phyloP scores from a whole-genome alignment of 2,797 vertebrate genomes.

The Mormyrops boulengeri region DNA sequence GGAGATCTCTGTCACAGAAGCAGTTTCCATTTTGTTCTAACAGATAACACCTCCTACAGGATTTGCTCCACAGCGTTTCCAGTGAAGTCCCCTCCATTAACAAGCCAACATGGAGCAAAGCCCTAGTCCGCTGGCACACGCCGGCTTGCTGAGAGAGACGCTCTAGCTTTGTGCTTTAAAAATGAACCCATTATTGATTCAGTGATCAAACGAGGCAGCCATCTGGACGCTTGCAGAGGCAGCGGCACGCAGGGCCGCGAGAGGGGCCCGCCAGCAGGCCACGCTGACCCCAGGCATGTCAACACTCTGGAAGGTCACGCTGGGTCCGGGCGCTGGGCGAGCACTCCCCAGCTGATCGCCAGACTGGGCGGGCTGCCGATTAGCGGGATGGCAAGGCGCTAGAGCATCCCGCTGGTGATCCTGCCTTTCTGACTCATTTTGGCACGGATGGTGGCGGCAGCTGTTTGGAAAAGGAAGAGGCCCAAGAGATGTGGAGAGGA shows the following conservation, averaged over 20 bases:
- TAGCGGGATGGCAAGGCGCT: constrained; percentile 46
- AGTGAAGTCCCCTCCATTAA: not conserved
- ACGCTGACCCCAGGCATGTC: not conserved
- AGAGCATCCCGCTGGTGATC: constrained; percentile 33
- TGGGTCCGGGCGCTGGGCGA: not conserved
- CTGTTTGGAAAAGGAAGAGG: constrained; percentile 63
- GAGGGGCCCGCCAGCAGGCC: not conserved
- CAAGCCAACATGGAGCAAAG: not conserved
- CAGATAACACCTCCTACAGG: not conserved
- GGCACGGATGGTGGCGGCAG: constrained; percentile 53
- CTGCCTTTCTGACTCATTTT: constrained; percentile 50
- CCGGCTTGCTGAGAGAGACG: not conserved
- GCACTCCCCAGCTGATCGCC: not conserved
- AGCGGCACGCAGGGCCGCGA: not conserved
- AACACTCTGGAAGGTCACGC: not conserved
- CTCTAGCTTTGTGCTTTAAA: not conserved
- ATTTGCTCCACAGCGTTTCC: not conserved
- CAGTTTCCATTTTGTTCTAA: not conserved
- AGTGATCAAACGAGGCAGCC: not conserved
- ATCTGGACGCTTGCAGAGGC: not conserved
- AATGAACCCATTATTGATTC: constrained; percentile 15
- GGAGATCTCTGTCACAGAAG: not conserved
- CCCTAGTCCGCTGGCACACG: not conserved
- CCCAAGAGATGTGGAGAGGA: constrained; percentile 46
- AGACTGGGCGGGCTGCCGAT: constrained; percentile 31